phyloP scores from a whole-genome alignment of 2,888 invertebrate species.

The Drosophila putrida region DNA sequence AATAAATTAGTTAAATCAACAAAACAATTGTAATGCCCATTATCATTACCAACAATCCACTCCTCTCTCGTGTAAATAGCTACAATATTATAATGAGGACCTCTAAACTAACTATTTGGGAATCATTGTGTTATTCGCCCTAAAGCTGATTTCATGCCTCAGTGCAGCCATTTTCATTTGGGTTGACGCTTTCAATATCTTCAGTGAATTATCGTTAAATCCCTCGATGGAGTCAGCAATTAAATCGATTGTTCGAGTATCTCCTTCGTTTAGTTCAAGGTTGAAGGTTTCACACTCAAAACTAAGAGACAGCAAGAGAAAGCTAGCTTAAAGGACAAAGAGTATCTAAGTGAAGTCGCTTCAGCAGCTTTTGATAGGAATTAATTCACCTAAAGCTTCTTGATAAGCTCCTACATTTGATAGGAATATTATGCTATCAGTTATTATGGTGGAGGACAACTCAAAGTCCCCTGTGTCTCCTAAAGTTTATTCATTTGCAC shows the following conservation, averaged over 20 bases:
- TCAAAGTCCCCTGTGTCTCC: background rate
- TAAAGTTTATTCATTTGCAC: background rate
- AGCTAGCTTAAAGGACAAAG: background rate
- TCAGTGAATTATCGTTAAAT: slow-evolving; percentile 2
- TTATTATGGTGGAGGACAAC: background rate
- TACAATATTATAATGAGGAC: slow-evolving; percentile 10
- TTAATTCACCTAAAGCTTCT: background rate
- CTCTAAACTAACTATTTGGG: background rate
- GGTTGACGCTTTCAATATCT: slow-evolving; percentile 15
- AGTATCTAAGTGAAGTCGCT: background rate
- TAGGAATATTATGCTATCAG: background rate
- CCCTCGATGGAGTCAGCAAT: slow-evolving; percentile 12
- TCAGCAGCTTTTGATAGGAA: background rate
- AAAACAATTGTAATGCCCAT: slow-evolving; percentile 8
- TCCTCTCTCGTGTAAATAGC: no score
- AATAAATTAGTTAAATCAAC: slow-evolving; percentile 19
- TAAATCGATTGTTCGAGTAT: slow-evolving; percentile 13
- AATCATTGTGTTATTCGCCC: slow-evolving; percentile 9
- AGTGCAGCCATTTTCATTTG: slow-evolving; percentile 13
- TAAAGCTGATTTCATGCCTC: slow-evolving; percentile 15
- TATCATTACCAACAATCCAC: background rate
- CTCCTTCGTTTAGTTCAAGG: background rate
- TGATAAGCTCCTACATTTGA: background rate
- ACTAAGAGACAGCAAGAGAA: background rate
- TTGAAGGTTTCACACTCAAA: background rate